These are phyloP conservation scores for Polypedilum vanderplanki DNA, from an alignment of 1,140 invertebrate genomes.

Conservation along the genomic window DNA sequence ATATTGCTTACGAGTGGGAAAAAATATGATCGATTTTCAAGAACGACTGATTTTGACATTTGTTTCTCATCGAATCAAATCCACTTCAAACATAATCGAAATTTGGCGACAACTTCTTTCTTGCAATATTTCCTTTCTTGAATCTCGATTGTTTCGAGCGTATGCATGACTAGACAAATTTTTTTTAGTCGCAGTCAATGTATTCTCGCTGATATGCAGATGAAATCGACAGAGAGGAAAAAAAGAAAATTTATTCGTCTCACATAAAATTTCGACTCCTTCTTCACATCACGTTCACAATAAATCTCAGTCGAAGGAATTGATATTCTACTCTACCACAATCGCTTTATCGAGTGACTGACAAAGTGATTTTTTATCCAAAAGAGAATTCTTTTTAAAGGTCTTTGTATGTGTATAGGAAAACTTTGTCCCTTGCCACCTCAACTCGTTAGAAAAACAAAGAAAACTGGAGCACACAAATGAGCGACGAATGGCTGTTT, in stretches of 20 bases:
- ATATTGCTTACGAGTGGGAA: background rate
- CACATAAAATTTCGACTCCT: background rate
- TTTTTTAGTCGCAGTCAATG: background rate
- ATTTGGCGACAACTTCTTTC: background rate
- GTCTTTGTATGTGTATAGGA: too few relatives aligned
- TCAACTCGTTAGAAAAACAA: background rate
- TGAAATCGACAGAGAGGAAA: background rate
- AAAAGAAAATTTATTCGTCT: constrained; percentile 22
- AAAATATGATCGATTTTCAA: background rate
- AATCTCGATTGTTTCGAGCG: background rate
- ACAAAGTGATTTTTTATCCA: constrained; percentile 5
- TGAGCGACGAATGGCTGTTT: background rate
- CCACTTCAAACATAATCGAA: background rate
- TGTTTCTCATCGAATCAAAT: background rate
- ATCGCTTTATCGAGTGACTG: background rate
- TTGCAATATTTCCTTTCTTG: too few relatives aligned
- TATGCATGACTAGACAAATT: constrained; percentile 27
- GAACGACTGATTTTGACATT: background rate
- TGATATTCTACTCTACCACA: background rate
- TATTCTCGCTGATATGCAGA: background rate
- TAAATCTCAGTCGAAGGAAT: constrained; percentile 11
- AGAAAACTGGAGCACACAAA: background rate
- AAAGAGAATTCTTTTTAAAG: too few relatives aligned
- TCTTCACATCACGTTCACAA: constrained; percentile 27
- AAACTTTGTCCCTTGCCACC: too few relatives aligned